phyloP scores from a whole-genome alignment of 64 coral and sea anemone species.

The Trachythela sp. region DNA sequence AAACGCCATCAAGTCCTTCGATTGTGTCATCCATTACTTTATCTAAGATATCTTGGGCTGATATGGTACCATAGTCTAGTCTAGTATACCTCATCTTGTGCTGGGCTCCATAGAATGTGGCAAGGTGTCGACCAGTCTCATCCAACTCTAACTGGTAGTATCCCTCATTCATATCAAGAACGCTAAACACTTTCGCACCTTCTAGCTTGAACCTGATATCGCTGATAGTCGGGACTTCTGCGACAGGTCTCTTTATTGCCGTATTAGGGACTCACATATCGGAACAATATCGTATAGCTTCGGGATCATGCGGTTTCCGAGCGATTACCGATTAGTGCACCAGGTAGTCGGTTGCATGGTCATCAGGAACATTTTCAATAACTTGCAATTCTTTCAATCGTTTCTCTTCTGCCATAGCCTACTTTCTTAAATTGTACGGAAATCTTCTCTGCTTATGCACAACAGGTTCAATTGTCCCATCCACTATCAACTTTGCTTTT shows the following conservation, averaged over 20 bases:
- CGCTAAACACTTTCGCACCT: constrained; percentile 43
- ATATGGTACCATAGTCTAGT: constrained; percentile 46
- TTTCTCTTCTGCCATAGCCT: background rate
- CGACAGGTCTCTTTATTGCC: constrained; percentile 28
- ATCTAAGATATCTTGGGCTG: constrained; percentile 50
- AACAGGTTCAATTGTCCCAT: background rate
- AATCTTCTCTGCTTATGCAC: constrained; percentile 31
- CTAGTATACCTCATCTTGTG: constrained; percentile 47
- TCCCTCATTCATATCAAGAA: constrained; percentile 52
- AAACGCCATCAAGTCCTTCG: constrained; percentile 4
- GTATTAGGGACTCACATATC: constrained; percentile 35
- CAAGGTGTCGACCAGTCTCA: constrained; percentile 19
- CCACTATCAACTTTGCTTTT: constrained; percentile 38
- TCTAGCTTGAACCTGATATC: constrained; percentile 54
- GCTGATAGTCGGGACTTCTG: constrained; percentile 18
- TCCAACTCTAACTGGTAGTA: constrained; percentile 52
- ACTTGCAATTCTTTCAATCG: constrained; percentile 22
- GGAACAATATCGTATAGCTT: constrained; percentile 16
- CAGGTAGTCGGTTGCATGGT: constrained; percentile 18
- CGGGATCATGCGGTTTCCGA: constrained; percentile 25
- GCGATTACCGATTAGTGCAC: constrained; percentile 32
- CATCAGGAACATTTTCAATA: constrained; percentile 36
- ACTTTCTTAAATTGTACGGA: constrained; percentile 28
- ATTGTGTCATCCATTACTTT: constrained; percentile 53
- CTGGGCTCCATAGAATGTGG: constrained; percentile 51